A percentile compares a stretch with the other conserved stretches of the same genome.
Evolutionary conservation across 2,113 vertebrate species (phyloP).

Genomic region (Seriola aureovittata): DNA sequence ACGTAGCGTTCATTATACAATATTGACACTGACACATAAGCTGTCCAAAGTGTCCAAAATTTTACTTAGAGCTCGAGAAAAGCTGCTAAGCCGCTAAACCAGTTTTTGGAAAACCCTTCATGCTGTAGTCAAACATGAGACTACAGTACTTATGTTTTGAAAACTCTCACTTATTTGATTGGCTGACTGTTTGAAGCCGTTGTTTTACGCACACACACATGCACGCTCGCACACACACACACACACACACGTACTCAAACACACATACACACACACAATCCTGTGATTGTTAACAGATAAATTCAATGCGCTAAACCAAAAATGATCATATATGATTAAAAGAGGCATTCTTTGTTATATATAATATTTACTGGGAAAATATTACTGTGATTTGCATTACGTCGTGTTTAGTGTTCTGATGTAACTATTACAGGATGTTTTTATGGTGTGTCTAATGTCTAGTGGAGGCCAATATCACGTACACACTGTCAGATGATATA

Average conservation of each 20-base stretch:
- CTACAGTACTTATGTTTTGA: background rate
- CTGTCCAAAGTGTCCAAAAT: background rate
- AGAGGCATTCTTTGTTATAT: background rate
- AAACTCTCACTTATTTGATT: constrained; percentile 19
- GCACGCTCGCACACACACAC: background rate
- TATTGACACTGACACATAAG: background rate
- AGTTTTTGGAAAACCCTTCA: constrained; percentile 2
- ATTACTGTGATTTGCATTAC: background rate
- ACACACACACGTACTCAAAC: background rate
- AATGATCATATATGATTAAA: constrained; percentile 4
- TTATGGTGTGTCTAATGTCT: background rate
- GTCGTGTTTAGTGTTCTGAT: background rate
- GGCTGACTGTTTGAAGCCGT: constrained; percentile 40
- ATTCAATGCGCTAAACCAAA: constrained; percentile 8
- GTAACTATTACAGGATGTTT: background rate
- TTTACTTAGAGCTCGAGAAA: background rate
- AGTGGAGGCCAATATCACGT: background rate
- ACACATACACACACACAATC: background rate
- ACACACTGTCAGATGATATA: background rate
- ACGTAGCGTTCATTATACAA: background rate
- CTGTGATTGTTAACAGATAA: background rate
- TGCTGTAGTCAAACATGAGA: background rate
- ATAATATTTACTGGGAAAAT: background rate
- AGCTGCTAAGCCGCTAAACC: background rate
- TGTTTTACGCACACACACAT: constrained; percentile 12